Evolutionary conservation across 2,888 invertebrate species (phyloP), one percentile per base, ranked within the genome.

Genomic region (Balanococcus diminutus): DNA sequence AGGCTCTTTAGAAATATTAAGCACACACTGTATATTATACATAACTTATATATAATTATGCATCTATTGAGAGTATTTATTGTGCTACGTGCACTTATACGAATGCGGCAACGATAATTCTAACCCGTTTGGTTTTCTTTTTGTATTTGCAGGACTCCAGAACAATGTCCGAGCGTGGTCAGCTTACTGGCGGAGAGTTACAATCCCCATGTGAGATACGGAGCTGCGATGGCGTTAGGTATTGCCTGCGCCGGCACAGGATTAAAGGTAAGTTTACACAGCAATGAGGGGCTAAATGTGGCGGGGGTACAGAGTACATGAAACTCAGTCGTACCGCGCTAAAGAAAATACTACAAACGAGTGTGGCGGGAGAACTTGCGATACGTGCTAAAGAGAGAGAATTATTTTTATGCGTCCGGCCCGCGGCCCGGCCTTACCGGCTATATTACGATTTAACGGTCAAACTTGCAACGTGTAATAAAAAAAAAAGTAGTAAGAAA

Each of bases 161-260:
- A 99, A 89, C 98, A 99, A 89, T 96, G 96, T 89, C 98, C 99
- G 2, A 97, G 97, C 88, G 98, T 99, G 6, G 99, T 99, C 2
- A 98, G 98, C 0, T 92, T 99, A 19, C 91, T 99, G 87, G 98
- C 99, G 0, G 99, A 99, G 90, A 98, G 98, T 87, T 99, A 99
- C 92, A 99, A 99, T 90, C 98, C 99, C 0, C 98, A 99, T 90
- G 99, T 99, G 0, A 94, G 99, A 86, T 99, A 99, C 90, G 99
- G 99, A 16, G 99, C 99, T 11, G 99, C 99, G 8, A 98, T 99
- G 97, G 99, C 99, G 2, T 90, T 99, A 87, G 99, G 99, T 87
- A 99, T 99, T 88, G 98, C 99, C 0, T 99, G 99, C 90, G 98
- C 99, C 72, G 99, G 99, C 14, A 98, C 98, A 8, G 99, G 98